Base-by-base conservation (phyloP, 2,797 vertebrate genomes). In the Myotis pilosus region DNA sequence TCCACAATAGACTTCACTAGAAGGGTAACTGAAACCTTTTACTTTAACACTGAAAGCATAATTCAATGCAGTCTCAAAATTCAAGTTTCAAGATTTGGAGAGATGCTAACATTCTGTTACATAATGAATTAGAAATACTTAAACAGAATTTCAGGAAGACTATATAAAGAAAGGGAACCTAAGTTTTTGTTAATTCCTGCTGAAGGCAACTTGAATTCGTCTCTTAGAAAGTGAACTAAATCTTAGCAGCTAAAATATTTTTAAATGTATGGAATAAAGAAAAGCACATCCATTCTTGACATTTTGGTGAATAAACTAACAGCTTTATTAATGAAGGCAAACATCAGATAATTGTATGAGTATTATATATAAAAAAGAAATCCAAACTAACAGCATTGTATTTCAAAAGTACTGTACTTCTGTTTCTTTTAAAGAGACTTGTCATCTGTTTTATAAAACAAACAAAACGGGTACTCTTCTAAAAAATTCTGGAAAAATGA, bases 321-420 rank as follows among this genome's bases (percentile, higher is more conserved):
- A 98, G 97, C 97, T 98, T 98, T 97, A 98, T 98, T 98, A 98
- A 98, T 97, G 97, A 98, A 98, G 98, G 98, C 98, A 98, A 98
- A 96, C 97, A 98, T 95, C 95, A 97, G 97, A 96, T 97, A 98
- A 98, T 91, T 95, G 96, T 97, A 98, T 97, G 97, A 97, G 92
- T 93, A 96, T 92, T 97, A 95, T 97, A 97, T 97, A 96, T 55
- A 88, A 97, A 98, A 98, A 98, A 97, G 97, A 98, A 98, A 97
- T 96, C 81, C 97, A 97, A 98, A 96, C 94, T 87, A 98, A 98
- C 97, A 98, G 94, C 91, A 94, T 95, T 97, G 47, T 96, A 96
- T 98, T 98, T 97, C 97, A 98, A 96, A 98, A 98, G 97, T 96
- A 97, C 95, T 97, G 92, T 92, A 97, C 93, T 97, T 97, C 97